Base-by-base conservation (phyloP, 2,113 vertebrate species). In the Alethe diademata region DNA sequence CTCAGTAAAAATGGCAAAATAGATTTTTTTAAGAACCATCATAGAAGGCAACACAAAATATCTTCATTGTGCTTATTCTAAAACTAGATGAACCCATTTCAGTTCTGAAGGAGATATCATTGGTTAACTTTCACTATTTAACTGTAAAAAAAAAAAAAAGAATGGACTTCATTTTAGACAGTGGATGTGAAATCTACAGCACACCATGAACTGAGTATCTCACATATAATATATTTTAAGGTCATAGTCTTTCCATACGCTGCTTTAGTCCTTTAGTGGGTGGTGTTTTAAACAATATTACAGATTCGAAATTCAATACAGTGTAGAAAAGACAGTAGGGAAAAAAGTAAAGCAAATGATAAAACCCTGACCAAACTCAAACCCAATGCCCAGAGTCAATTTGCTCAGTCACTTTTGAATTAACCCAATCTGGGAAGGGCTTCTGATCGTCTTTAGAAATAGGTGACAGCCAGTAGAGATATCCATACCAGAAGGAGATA, bases 1-100 rank as follows among this genome's bases (percentile, higher is more conserved):
- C 91, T 91, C 61, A 87, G 85, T 94, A 87, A 66, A 93, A 95
- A 75, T 67, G 51, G 60, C 72, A 90, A 79, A 93, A 86, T 48
- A 71, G 81, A 88, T 93, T 82, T 54, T 48, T 96, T 89, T 82
- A 81, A 78, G 54, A 88, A 95, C 43, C 75, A 72, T 83, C 91
- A 66, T 18, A 92, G 81, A 95, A 95, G 93, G 54, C 28, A 92
- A 64, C 42, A 92, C 13, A 85, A 87, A 80, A 58, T n/a, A 53
- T 58, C 66, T 86, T 95, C 62, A 58, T 48, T 94, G 33, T 57
- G 74, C 48, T 75, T 92, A 40, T 40, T 82, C 74, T 76, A 84
- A 93, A 96, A 79, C 50, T 88, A 90, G 91, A 95, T 38, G 17
- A 93, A 79, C 38, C 23, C 42, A 11, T 74, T 45, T 76, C 48